Percentiles rank a stretch among this genome's conserved stretches.
Conservation (phyloP, 2,113 vertebrate genomes). For the Delphinus delphis region DNA sequence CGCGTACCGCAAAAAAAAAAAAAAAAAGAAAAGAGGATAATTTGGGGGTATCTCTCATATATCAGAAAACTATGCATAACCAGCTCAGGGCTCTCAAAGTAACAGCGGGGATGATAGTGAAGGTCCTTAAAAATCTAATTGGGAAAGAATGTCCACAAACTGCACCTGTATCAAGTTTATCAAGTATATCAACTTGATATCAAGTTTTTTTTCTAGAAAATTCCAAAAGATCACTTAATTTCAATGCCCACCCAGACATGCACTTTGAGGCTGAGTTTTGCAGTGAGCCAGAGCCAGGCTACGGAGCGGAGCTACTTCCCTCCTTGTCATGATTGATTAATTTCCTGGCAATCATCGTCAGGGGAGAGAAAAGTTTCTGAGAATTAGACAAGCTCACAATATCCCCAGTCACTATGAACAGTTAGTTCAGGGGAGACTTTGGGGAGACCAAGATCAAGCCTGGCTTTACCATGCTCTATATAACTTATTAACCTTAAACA, state of each 20-base stretch:
- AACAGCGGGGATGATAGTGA: slow-evolving; percentile 58
- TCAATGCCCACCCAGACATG: slow-evolving; percentile 29
- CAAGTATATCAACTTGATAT: slow-evolving; percentile 30
- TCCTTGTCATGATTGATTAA: slow-evolving; percentile 71
- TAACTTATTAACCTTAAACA: slow-evolving; percentile 70
- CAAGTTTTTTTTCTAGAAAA: not conserved
- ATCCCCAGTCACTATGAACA: slow-evolving; percentile 10
- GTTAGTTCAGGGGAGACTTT: slow-evolving; percentile 17
- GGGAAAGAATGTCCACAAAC: not conserved
- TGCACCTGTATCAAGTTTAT: not conserved
- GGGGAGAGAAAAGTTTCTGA: slow-evolving; percentile 61
- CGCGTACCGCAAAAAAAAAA: not conserved
- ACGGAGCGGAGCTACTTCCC: not conserved
- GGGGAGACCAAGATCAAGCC: slow-evolving; percentile 59
- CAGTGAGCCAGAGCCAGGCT: slow-evolving; percentile 24
- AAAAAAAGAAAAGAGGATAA: slow-evolving; percentile 67
- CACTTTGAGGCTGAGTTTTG: slow-evolving; percentile 21
- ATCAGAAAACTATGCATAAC: slow-evolving; percentile 66
- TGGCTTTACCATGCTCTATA: not conserved
- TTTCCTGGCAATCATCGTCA: slow-evolving; percentile 60
- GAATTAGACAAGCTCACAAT: slow-evolving; percentile 33
- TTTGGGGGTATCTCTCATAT: slow-evolving; percentile 74
- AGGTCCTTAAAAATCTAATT: slow-evolving; percentile 55
- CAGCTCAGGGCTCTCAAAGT: slow-evolving; percentile 65
- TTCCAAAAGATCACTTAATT: slow-evolving; percentile 27